Conservation (phyloP, 2,888 invertebrate species). For the Sinhomidia bicolor region DNA sequence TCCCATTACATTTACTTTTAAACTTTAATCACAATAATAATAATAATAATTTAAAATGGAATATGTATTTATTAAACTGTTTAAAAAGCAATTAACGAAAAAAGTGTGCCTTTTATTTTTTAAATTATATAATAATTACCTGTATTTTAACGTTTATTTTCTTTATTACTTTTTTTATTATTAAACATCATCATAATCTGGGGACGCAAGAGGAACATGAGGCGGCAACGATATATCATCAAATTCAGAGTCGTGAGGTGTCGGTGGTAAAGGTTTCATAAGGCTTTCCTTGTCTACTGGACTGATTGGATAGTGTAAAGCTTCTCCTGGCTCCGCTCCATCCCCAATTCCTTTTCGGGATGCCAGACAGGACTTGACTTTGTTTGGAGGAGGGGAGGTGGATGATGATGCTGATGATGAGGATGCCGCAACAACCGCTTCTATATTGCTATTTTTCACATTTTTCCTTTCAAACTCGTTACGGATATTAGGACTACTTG, state of each 20-base stretch:
- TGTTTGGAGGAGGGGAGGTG: too few relatives aligned
- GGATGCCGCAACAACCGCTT: conserved; percentile 39
- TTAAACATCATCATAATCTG: conserved; percentile 66
- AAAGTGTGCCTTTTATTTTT: not conserved
- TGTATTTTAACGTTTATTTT: too few relatives aligned
- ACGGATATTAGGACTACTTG: conserved; percentile 65
- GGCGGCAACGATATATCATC: conserved; percentile 71
- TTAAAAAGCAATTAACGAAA: not conserved
- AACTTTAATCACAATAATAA: not conserved
- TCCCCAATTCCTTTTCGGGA: conserved; percentile 52
- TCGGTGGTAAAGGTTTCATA: conserved; percentile 68
- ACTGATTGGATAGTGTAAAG: conserved; percentile 67
- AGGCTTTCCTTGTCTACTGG: conserved; percentile 51
- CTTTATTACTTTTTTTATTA: not conserved
- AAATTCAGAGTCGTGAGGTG: conserved; percentile 54
- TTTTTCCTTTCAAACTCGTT: conserved; percentile 60
- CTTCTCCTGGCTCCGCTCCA: conserved; percentile 62
- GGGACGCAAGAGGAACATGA: conserved; percentile 64
- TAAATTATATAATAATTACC: not conserved
- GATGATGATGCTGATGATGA: not conserved
- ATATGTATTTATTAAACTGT: not conserved
- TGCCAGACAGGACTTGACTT: not conserved
- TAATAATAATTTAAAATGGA: not conserved
- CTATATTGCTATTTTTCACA: conserved; percentile 69
- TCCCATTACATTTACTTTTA: too few relatives aligned